Conservation (phyloP, 2,113 vertebrate species). For the Brachypteracias leptosomus region DNA sequence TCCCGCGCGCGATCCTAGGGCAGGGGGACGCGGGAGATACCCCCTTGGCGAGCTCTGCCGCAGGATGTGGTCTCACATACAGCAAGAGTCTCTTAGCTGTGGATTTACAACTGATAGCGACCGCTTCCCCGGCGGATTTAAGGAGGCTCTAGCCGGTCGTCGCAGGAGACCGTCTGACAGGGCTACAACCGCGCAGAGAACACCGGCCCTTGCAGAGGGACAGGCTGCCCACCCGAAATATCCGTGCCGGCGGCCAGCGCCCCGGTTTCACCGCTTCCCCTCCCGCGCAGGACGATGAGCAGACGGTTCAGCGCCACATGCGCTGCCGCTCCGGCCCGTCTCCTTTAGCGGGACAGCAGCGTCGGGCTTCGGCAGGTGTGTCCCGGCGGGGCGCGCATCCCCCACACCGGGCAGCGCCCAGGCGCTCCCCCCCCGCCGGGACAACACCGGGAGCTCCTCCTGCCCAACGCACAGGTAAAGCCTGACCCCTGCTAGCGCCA, state of each 20-base stretch:
- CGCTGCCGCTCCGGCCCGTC: not conserved
- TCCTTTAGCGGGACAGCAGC: not conserved
- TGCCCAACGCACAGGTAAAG: not conserved
- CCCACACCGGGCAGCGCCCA: too few relatives aligned
- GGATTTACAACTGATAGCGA: not conserved
- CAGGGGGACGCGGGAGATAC: not conserved
- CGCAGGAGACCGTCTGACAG: too few relatives aligned
- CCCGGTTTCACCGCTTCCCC: not conserved
- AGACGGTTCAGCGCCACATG: not conserved
- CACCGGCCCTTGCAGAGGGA: not conserved
- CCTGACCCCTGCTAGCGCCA: not conserved
- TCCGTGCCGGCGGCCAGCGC: not conserved
- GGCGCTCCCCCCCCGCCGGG: too few relatives aligned
- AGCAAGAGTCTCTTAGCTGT: not conserved
- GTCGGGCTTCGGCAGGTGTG: accelerated
- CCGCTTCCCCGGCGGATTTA: not conserved
- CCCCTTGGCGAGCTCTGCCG: not conserved
- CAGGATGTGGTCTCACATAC: not conserved
- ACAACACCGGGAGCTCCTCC: not conserved
- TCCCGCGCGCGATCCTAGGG: not conserved
- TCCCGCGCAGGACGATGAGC: not conserved
- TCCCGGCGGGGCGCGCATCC: not conserved
- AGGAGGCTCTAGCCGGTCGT: not conserved
- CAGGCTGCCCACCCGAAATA: too few relatives aligned
- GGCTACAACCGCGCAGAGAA: not conserved